Conservation (phyloP, 2,888 invertebrate species). For the Tiphia femorata region DNA sequence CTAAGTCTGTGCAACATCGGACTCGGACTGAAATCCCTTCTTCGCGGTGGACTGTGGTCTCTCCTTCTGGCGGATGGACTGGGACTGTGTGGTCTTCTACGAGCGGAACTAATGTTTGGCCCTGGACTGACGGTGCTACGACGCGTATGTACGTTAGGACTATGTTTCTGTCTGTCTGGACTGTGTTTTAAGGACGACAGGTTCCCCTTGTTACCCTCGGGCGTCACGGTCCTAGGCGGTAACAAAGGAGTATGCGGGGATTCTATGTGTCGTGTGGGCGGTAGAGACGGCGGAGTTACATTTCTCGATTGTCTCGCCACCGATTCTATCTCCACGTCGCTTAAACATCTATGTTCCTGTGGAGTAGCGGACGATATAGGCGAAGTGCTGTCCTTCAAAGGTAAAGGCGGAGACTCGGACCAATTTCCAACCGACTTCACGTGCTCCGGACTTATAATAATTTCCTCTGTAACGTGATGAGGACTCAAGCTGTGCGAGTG, state of each 20-base stretch:
- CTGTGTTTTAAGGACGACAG: constrained; percentile 42
- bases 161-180: constrained; percentile 46
- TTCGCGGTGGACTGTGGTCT: constrained; percentile 59
- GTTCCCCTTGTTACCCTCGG: constrained; percentile 44
- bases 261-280: constrained; percentile 60
- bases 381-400: constrained; percentile 72
- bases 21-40: constrained; percentile 62
- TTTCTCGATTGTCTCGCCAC: constrained; percentile 48
- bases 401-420: constrained; percentile 71
- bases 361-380: constrained; percentile 75
- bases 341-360: constrained; percentile 66
- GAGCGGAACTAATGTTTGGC: constrained; percentile 30
- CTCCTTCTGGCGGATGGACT: constrained; percentile 59
- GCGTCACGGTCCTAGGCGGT: constrained; percentile 70
- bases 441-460: constrained; percentile 61
- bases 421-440: constrained; percentile 66
- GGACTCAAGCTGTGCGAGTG: constrained; percentile 79
- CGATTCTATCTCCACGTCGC: constrained; percentile 65
- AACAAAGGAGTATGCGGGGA: constrained; percentile 81
- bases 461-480: constrained; percentile 40
- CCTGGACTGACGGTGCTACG: constrained; percentile 48
- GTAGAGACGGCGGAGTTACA: constrained; percentile 49
- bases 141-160: constrained; percentile 48
- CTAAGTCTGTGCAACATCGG: constrained; percentile 55
- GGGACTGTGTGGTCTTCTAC: constrained; percentile 64